Evolutionary conservation across 2,113 vertebrate species (phyloP).

Genomic region (Mugil cephalus): DNA sequence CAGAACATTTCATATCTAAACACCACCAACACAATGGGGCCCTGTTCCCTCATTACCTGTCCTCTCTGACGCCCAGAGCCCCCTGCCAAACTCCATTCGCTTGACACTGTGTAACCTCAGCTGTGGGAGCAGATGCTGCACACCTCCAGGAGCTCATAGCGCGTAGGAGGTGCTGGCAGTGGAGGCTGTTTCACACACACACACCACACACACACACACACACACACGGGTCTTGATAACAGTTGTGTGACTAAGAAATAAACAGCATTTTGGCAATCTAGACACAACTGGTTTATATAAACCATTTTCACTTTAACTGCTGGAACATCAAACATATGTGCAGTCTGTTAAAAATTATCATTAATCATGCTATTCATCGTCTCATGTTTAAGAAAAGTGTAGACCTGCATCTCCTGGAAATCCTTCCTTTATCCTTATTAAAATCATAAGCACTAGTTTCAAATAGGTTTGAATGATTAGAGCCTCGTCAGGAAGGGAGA

Average conservation of each 20-base stretch:
- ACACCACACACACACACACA: slow-evolving; percentile 10
- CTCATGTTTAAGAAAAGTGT: too few relatives aligned
- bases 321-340: not conserved
- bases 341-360: too few relatives aligned
- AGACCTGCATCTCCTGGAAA: too few relatives aligned
- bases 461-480: too few relatives aligned
- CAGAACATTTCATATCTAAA: slow-evolving; percentile 29
- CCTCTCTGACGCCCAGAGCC: slow-evolving; percentile 2
- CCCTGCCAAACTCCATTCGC: not conserved
- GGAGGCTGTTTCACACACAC: not conserved
- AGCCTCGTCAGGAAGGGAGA: too few relatives aligned
- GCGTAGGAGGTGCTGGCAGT: slow-evolving; percentile 24
- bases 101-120: slow-evolving; percentile 6
- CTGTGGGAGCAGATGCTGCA: slow-evolving; percentile 10
- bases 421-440: too few relatives aligned
- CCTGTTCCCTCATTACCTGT: slow-evolving; percentile 3
- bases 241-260: not conserved
- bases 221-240: not conserved
- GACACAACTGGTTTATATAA: slow-evolving; percentile 1
- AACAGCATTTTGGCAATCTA: not conserved
- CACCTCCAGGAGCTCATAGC: not conserved
- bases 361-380: too few relatives aligned
- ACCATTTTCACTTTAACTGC: not conserved
- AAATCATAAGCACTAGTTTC: too few relatives aligned
- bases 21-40: slow-evolving; percentile 33